Percentiles rank a stretch among this genome's conserved stretches.
Conservation (phyloP, 2,113 vertebrate species). For the Dunckerocampus dactyliophorus region DNA sequence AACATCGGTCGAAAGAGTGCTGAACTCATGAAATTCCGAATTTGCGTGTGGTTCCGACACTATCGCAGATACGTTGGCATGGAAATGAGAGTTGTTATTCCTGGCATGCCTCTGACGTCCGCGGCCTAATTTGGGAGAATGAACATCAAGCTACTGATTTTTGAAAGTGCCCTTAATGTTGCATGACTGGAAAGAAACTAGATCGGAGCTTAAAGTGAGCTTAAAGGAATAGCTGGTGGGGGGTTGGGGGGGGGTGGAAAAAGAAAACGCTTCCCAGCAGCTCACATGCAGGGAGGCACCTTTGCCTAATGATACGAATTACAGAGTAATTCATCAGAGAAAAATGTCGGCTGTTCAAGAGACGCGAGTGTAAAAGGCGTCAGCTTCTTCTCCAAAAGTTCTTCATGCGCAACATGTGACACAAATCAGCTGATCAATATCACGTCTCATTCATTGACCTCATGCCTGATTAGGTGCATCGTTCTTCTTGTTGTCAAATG, state of each 20-base stretch:
- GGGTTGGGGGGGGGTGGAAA: conserved; percentile 63
- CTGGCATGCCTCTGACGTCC: conserved; percentile 61
- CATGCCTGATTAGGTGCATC: too few species aligned
- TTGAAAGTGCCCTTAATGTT: conserved; percentile 70
- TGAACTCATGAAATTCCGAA: conserved; percentile 3
- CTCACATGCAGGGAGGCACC: conserved; percentile 58
- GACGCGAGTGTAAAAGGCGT: too few species aligned
- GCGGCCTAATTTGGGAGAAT: conserved; percentile 67
- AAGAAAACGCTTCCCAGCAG: conserved; percentile 69
- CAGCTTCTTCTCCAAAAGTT: not conserved
- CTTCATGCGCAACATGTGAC: too few species aligned
- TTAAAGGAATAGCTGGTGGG: conserved; percentile 66
- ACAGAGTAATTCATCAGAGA: not conserved
- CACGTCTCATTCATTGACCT: too few species aligned
- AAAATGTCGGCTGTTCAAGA: conserved; percentile 51
- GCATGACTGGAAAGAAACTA: conserved; percentile 70
- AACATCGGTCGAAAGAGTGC: conserved; percentile 11
- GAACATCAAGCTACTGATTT: conserved; percentile 70
- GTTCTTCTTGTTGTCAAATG: too few species aligned
- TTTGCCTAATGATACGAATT: conserved; percentile 62
- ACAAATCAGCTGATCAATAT: too few species aligned
- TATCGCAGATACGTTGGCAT: conserved; percentile 59
- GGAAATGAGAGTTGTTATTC: conserved; percentile 52
- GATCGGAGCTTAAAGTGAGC: conserved; percentile 42
- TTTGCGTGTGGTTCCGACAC: conserved; percentile 3